Conservation (phyloP, 1,140 invertebrate species). For the Nautilus pompilius region DNA sequence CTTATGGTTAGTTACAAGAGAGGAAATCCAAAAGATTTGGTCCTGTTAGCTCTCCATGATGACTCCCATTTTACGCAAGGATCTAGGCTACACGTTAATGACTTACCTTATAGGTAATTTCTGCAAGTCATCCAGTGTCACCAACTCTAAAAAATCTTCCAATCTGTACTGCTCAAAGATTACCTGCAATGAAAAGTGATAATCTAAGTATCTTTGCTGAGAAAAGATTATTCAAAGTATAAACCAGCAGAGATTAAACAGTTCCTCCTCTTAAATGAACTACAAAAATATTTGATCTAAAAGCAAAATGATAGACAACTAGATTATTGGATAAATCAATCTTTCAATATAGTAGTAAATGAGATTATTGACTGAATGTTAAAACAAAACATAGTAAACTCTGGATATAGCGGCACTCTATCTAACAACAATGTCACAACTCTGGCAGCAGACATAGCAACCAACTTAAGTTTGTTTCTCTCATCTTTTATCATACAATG, state of each 20-base stretch:
- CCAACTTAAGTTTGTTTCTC: no score
- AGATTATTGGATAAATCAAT: not conserved
- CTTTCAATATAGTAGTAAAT: not conserved
- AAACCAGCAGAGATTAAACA: not conserved
- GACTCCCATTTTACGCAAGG: no score
- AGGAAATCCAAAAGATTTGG: no score
- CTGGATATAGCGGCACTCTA: no score
- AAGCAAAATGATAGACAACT: not conserved
- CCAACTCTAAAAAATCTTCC: conserved; percentile 71
- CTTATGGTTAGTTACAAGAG: no score
- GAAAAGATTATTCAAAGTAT: not conserved
- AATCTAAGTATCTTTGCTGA: not conserved
- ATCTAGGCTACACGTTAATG: no score
- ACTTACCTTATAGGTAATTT: conserved; percentile 69
- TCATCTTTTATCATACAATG: no score
- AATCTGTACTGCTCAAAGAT: conserved; percentile 73
- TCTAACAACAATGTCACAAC: no score
- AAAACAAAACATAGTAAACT: no score
- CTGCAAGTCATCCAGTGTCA: conserved; percentile 74
- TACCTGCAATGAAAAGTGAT: conserved; percentile 59
- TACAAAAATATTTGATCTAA: not conserved
- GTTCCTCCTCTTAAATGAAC: not conserved
- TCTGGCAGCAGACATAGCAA: no score
- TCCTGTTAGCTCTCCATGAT: no score
- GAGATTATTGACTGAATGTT: not conserved